A percentile compares a stretch with the other conserved stretches of the same genome.
Evolutionary conservation across 1,140 invertebrate genomes (phyloP).

Genomic region (Idris sp.): DNA sequence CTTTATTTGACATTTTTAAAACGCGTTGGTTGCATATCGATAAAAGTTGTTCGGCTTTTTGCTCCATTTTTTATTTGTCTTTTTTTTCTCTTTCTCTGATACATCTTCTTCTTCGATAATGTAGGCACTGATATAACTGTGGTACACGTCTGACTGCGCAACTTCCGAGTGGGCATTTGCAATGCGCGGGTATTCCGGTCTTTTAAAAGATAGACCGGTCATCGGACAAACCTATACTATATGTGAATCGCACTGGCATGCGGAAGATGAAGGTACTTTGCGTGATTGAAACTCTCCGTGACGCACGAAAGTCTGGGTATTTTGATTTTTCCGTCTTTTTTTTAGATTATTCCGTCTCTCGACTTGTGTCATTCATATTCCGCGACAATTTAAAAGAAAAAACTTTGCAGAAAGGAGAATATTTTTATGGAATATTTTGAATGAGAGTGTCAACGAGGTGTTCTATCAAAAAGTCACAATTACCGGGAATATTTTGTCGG

Average conservation of each 20-base stretch:
- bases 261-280: conserved; percentile 69
- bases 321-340: conserved; percentile 50
- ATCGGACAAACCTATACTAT: conserved; percentile 6
- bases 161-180: conserved; percentile 39
- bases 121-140: conserved; percentile 59
- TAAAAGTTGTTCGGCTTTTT: conserved; percentile 3
- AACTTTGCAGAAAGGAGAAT: too few species aligned
- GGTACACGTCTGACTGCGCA: conserved; percentile 43
- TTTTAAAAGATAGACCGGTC: conserved; percentile 22
- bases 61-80: background rate
- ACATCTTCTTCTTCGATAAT: conserved; percentile 60
- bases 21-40: conserved; percentile 6
- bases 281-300: conserved; percentile 68
- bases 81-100: conserved; percentile 17
- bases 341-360: background rate
- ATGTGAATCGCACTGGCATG: conserved; percentile 43
- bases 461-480: too few species aligned
- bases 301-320: conserved; percentile 57
- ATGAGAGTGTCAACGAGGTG: background rate
- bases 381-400: conserved; percentile 26
- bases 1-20: conserved; percentile 4
- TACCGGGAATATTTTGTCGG: too few species aligned
- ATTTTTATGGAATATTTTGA: too few species aligned
- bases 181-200: conserved; percentile 15
- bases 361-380: conserved; percentile 20